Conservation (phyloP, 2,888 invertebrate genomes). For the Gasteruption jaculator region DNA sequence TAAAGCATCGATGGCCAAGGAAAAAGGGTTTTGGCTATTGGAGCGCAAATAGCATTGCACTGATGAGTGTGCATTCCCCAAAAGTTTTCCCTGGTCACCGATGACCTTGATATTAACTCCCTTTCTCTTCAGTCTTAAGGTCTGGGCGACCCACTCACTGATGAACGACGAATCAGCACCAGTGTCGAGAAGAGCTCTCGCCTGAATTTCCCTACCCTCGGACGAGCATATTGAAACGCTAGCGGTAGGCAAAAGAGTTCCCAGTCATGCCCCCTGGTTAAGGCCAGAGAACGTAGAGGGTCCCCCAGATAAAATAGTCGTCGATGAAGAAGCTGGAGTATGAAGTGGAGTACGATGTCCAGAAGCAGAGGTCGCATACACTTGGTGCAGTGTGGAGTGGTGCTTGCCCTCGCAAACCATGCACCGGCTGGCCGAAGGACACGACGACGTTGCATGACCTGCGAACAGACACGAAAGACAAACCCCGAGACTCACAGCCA, state of each 20-base stretch:
- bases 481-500: too few species aligned
- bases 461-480: too few species aligned
- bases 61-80: too few species aligned
- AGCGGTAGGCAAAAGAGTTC: too few species aligned
- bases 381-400: background rate
- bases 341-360: too few species aligned
- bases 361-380: too few species aligned
- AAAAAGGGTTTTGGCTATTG: background rate
- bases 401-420: background rate
- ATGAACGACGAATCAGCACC: slow-evolving; percentile 9
- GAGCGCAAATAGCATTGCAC: background rate
- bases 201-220: slow-evolving; percentile 3
- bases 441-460: too few species aligned
- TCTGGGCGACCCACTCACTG: slow-evolving; percentile 9
- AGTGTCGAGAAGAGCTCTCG: slow-evolving; percentile 10
- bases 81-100: too few species aligned
- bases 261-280: slow-evolving; percentile 4
- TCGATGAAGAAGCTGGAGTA: too few species aligned
- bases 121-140: background rate
- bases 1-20: background rate
- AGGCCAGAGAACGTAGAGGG: slow-evolving; percentile 5
- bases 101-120: background rate
- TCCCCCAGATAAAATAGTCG: too few species aligned
- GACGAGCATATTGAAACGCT: slow-evolving; percentile 1
- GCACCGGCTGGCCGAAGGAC: background rate